These are phyloP conservation scores for Sepioteuthis lessoniana DNA, from an alignment of 2,888 invertebrate species.

Conservation along the genomic window DNA sequence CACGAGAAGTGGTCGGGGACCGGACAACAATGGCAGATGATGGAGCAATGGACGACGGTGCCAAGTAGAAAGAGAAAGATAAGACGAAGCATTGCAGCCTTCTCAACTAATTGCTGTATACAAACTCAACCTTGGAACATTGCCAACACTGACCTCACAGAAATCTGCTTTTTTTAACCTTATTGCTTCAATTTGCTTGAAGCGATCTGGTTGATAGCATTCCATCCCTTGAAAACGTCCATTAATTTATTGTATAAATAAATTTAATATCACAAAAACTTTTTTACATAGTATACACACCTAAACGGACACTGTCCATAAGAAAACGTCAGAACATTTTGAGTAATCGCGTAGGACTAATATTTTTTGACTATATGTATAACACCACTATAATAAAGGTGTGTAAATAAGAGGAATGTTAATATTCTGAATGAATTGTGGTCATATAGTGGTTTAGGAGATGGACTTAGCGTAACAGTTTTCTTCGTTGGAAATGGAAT, in stretches of 20 bases:
- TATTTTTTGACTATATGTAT: no score
- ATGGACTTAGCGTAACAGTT: no score
- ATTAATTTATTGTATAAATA: background rate
- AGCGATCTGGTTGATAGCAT: background rate
- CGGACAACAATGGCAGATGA: background rate
- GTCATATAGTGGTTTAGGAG: no score
- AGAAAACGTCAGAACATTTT: no score
- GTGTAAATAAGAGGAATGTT: no score
- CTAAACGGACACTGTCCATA: no score
- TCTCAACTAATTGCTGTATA: background rate
- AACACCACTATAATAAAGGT: no score
- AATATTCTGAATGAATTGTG: no score
- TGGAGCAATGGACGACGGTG: background rate
- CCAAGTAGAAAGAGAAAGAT: slow-evolving; percentile 10
- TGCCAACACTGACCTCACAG: background rate
- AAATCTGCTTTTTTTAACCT: background rate
- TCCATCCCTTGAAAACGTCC: background rate
- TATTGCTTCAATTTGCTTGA: background rate
- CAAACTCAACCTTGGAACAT: background rate
- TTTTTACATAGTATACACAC: no score
- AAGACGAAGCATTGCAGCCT: background rate
- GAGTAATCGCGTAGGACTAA: no score
- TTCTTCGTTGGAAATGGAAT: no score
- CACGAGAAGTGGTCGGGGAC: no score
- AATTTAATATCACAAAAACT: background rate